A percentile compares a stretch with the other conserved stretches of the same genome.
phyloP scores from a whole-genome alignment of 2,113 vertebrate species.

The Picathartes gymnocephalus region DNA sequence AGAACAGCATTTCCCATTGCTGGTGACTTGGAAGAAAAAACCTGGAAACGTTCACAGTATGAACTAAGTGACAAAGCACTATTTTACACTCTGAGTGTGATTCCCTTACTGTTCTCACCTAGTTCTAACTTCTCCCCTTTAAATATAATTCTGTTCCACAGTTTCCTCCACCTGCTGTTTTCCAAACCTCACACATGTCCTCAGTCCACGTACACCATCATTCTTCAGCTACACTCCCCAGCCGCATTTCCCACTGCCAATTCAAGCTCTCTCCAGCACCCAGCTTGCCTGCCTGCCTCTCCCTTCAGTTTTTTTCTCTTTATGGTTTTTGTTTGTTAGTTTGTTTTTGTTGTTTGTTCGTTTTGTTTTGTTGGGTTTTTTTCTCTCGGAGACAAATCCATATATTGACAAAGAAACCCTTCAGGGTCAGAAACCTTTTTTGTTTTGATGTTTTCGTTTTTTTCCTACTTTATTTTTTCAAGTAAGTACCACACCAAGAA shows the following conservation, averaged over 20 bases:
- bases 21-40: conserved; percentile 2
- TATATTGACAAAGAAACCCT: not conserved
- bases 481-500: not conserved
- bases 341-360: no score
- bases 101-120: conserved; percentile 32
- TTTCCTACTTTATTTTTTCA: not conserved
- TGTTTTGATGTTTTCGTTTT: not conserved
- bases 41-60: not conserved
- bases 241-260: not conserved
- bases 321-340: not conserved
- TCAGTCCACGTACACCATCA: not conserved
- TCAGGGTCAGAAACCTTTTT: not conserved
- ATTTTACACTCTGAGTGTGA: not conserved
- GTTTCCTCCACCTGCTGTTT: conserved; percentile 26
- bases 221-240: not conserved
- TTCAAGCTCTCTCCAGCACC: not conserved
- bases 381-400: not conserved
- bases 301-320: not conserved
- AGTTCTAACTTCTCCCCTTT: not conserved
- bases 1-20: not conserved
- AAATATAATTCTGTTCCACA: not conserved
- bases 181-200: not conserved
- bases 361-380: not conserved
- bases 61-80: not conserved
- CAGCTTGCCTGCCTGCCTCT: not conserved